Base-by-base conservation (phyloP, 2,113 vertebrate species). In the Percopsis transmontana region DNA sequence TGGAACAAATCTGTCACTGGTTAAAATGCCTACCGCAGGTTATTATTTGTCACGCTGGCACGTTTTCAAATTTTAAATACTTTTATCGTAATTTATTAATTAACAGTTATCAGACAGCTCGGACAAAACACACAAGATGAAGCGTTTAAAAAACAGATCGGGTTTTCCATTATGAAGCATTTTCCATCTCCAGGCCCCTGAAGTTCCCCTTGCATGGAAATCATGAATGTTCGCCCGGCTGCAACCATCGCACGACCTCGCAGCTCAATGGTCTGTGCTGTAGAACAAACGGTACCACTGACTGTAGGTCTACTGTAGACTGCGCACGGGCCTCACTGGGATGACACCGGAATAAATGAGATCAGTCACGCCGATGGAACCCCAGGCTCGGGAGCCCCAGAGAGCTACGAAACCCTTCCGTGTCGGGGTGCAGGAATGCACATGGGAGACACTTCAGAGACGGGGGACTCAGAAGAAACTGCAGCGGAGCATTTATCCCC, bases 301-400 rank as follows among this genome's bases (percentile, higher is more conserved):
- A 55, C 14, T 52, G 47, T 53, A 66, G 61, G 68, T 47, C 64
- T 62, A 55, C 55, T 27, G 23, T 63, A 64, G 62, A 62, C 45
- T n/a, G 59, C 68, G 55, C 72, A 56, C 18, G 38, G 61, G 68
- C 77, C 66, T 68, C 60, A n/a, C n/a, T 78, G 61, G 68, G 77
- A 84, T 81, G 72, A 27, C 24, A 74, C 56, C 27, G 18, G 73
- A 66, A 82, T 84, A 80, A 81, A 86, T 81, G 74, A 80, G 82
- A 85, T 86, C 87, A 80, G 80, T 83, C 82, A 79, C 77, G 77
- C 72, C 74, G 81, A 86, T 79, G 69, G 79, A 82, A 62, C 66
- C 42, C 0, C 18, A 48, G 76, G 72, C 19, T 62, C 80, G 18
- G 61, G 66, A 64, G 75, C 77, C 65, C 58, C 68, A 13, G 67